These are phyloP conservation scores for Sarotherodon lohbergeri DNA, from an alignment of 2,113 vertebrate genomes.

Conservation along the genomic window DNA sequence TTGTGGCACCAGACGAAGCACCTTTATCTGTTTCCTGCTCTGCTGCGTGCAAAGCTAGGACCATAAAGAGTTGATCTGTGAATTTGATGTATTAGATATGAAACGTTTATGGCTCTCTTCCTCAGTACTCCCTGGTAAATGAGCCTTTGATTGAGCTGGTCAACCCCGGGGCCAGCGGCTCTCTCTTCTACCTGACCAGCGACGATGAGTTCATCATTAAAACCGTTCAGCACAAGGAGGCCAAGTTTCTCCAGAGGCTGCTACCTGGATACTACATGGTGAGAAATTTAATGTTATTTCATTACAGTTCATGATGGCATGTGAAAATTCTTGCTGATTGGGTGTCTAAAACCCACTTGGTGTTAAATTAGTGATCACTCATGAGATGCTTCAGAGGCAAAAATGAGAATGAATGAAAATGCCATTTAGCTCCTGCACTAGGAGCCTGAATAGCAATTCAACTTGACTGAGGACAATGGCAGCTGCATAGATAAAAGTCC, in stretches of 20 bases:
- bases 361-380: neutral
- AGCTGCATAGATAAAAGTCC: neutral
- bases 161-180: slow-evolving; percentile 94
- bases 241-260: slow-evolving; percentile 94
- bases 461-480: neutral
- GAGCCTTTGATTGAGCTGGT: slow-evolving; percentile 93
- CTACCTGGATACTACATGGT: slow-evolving; percentile 98
- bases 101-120: slow-evolving; percentile 5
- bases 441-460: neutral
- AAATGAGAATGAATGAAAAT: neutral
- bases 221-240: slow-evolving; percentile 99
- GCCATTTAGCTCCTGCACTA: neutral
- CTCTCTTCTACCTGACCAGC: slow-evolving; percentile 95
- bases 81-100: neutral
- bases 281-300: slow-evolving; percentile 8
- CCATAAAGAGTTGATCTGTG: neutral
- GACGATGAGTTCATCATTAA: slow-evolving; percentile 98
- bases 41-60: neutral
- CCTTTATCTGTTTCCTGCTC: neutral
- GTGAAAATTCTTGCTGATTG: neutral
- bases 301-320: neutral
- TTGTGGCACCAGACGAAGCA: neutral
- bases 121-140: slow-evolving; percentile 91
- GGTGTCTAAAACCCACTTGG: neutral
- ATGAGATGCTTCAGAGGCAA: neutral